Evolutionary conservation across 2,113 vertebrate species (phyloP).

Genomic region (Oreochromis spilurus): DNA sequence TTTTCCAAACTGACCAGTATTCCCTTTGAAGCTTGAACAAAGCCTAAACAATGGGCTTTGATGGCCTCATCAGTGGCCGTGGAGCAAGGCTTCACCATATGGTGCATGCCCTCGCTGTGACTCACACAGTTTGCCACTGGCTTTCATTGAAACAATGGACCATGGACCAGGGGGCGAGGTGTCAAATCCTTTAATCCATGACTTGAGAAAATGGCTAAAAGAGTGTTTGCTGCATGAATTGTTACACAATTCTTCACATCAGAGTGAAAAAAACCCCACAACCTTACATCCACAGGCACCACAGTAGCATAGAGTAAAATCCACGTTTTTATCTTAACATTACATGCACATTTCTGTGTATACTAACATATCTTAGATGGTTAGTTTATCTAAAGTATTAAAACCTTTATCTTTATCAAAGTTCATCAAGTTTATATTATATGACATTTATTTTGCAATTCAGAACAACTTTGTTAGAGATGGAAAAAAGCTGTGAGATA

Average conservation of each 20-base stretch:
- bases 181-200: conserved; percentile 30
- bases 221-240: conserved; percentile 8
- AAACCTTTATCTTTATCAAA: background rate
- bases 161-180: background rate
- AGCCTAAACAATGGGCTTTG: conserved; percentile 65
- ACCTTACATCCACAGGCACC: background rate
- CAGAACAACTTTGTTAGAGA: background rate
- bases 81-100: conserved; percentile 62
- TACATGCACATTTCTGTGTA: background rate
- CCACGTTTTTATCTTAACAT: background rate
- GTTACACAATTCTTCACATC: background rate
- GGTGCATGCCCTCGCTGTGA: conserved; percentile 42
- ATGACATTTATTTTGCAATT: background rate
- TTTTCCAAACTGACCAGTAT: conserved; percentile 43
- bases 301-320: background rate
- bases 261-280: background rate
- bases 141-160: conserved; percentile 42
- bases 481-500: background rate
- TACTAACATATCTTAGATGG: background rate
- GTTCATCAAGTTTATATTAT: background rate
- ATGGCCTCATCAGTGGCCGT: conserved; percentile 45
- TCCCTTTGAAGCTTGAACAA: conserved; percentile 70
- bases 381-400: background rate
- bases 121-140: conserved; percentile 30
- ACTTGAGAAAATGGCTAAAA: conserved; percentile 30